phyloP scores from a whole-genome alignment of 2,888 invertebrate genomes.

The Eugnorisma glareosa region DNA sequence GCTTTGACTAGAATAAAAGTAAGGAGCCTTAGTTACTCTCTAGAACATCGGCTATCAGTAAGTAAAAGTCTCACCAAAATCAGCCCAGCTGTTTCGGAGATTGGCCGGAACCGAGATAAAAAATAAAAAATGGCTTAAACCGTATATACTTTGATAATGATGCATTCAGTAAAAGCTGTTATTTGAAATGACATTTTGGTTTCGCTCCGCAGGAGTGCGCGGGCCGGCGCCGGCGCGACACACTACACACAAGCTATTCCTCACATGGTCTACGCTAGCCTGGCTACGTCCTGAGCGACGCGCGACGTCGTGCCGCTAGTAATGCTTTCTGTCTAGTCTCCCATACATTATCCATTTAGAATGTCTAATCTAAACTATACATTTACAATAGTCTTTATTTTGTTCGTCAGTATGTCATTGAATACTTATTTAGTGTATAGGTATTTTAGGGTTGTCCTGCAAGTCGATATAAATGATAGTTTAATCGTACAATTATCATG shows the following conservation, averaged over 20 bases:
- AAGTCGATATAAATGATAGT: conserved; percentile 25
- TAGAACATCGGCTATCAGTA: no score
- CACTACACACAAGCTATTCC: conserved; percentile 54
- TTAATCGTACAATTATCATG: conserved; percentile 13
- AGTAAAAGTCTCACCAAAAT: no score
- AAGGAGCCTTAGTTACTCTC: no score
- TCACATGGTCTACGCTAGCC: conserved; percentile 40
- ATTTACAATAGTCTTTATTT: conserved; percentile 34
- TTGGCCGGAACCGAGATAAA: no score
- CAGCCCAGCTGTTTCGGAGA: no score
- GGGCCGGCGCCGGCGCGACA: neutral
- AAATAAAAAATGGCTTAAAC: no score
- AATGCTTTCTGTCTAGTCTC: conserved; percentile 59
- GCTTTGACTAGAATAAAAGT: no score
- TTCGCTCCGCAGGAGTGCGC: conserved; percentile 9
- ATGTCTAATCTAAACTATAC: conserved; percentile 29
- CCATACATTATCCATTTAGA: conserved; percentile 34
- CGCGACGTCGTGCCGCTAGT: conserved; percentile 22
- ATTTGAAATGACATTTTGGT: neutral
- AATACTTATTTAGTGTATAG: conserved; percentile 66
- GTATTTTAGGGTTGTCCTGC: conserved; percentile 25
- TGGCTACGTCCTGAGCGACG: conserved; percentile 12
- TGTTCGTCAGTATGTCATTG: conserved; percentile 52
- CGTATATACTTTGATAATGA: no score
- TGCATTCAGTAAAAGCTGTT: no score